Evolutionary conservation across 2,888 invertebrate species (phyloP).

Genomic region (Zaprionus obscuricornis): DNA sequence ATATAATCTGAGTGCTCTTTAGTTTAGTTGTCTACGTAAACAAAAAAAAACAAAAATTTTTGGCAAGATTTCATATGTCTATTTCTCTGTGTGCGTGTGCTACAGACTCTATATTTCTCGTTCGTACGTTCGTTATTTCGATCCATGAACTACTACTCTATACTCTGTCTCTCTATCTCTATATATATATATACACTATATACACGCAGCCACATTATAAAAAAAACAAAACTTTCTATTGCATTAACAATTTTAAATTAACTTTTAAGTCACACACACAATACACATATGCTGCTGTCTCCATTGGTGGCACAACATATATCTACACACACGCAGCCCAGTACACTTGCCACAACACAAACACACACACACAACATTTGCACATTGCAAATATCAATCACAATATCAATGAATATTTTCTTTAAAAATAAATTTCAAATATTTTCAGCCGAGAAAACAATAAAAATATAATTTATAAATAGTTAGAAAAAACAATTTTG

Average conservation of each 20-base stretch:
- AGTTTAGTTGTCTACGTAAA: conserved; percentile 58
- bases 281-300: conserved; percentile 33
- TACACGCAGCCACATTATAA: no score
- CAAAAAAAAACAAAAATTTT: conserved; percentile 22
- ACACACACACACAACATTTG: conserved; percentile 26
- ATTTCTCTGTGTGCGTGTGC: conserved; percentile 69
- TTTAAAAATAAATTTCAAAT: no score
- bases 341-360: no score
- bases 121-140: no score
- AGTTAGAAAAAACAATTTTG: no score
- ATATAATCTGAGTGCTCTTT: conserved; percentile 51
- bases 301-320: conserved; percentile 26
- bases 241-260: conserved; percentile 1
- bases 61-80: conserved; percentile 32
- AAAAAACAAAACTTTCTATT: no score
- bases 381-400: conserved; percentile 39
- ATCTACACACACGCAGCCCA: conserved; percentile 17
- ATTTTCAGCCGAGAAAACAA: no score
- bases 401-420: conserved; percentile 16
- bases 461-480: no score
- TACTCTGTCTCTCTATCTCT: no score
- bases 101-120: no score
- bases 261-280: background rate
- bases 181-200: no score
- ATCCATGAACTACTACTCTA: no score